Base-by-base conservation (phyloP, 2,113 vertebrate genomes). In the Calypte anna region DNA sequence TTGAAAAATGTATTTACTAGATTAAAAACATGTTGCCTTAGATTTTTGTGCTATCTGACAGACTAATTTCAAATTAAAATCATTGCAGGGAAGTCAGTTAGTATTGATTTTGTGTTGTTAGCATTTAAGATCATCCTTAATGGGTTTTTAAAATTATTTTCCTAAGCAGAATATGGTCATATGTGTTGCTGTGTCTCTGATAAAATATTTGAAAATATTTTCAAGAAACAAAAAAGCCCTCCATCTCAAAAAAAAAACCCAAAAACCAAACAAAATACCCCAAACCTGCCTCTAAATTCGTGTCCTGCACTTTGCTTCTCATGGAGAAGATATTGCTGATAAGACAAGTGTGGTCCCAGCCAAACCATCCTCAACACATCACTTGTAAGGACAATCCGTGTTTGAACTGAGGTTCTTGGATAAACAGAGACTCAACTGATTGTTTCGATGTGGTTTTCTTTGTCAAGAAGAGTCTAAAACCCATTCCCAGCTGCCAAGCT, bases 91-190 rank as follows among this genome's bases (percentile, higher is more conserved):
- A 89, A 33, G 54, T 28, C 13, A 22, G 36, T 50, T 57, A 73
- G 36, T 57, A 76, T 88, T 62, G 85, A 83, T 64, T 72, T 88
- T 72, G 14, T 76, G 36, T 46, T 93, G 81, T 58, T 69, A 89
- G 80, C 57, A 89, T 84, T 82, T 84, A 44, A 33, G 46, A 55
- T 38, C 14, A 54, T 53, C 28, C 21, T 72, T 36, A 38, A 13
- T 8, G 40, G 11, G 11, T 40, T 40, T 40, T 40, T 40, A 40
- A 40, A 40, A 40, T 40, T 67, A 2, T 48, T 86, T 76, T 62
- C 54, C 30, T 17, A 23, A 67, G 25, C 8, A 78, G 64, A 82
- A 24, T 54, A 84, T 27, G 57, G 20, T 55, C 27, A 51, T 74
- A 21, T 1, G 14, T 55, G 57, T 66, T 1, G 0, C 46, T 48